Conservation (phyloP, 2,888 invertebrate species). For the Hypercompe scribonia region DNA sequence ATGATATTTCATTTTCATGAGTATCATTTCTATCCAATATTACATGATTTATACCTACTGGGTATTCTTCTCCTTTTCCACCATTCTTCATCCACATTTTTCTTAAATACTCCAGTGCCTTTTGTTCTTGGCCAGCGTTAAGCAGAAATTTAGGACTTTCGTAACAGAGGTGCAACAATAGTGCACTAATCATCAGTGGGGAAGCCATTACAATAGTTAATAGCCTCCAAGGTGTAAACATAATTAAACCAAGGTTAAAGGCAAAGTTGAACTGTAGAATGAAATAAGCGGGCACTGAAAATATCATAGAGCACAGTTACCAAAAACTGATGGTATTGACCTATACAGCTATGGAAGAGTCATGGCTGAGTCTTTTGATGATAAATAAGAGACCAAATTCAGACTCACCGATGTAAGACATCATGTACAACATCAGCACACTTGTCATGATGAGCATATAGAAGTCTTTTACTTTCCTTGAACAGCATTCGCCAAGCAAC, state of each 20-base stretch:
- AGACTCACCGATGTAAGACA: conserved; percentile 49
- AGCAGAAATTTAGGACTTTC: conserved; percentile 91
- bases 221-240: conserved; percentile 64
- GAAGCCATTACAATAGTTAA: conserved; percentile 71
- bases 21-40: neutral
- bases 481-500: conserved; percentile 49
- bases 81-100: conserved; percentile 86
- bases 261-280: conserved; percentile 54
- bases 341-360: neutral
- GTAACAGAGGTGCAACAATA: conserved; percentile 83
- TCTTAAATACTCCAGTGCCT: conserved; percentile 85
- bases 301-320: neutral
- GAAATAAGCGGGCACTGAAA: conserved; percentile 53
- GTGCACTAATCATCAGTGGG: conserved; percentile 85
- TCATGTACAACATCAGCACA: conserved; percentile 37
- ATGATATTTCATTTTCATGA: neutral
- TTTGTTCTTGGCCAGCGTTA: conserved; percentile 84
- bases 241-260: conserved; percentile 49
- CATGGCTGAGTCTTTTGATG: neutral
- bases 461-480: conserved; percentile 33
- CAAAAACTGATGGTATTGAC: neutral
- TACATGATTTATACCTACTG: conserved; percentile 26
- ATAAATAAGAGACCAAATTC: neutral
- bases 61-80: conserved; percentile 28
- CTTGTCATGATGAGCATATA: conserved; percentile 49